Evolutionary conservation across 2,888 invertebrate genomes (phyloP), one percentile per base, ranked within the genome.

Genomic region (Pasiphila rectangulata): DNA sequence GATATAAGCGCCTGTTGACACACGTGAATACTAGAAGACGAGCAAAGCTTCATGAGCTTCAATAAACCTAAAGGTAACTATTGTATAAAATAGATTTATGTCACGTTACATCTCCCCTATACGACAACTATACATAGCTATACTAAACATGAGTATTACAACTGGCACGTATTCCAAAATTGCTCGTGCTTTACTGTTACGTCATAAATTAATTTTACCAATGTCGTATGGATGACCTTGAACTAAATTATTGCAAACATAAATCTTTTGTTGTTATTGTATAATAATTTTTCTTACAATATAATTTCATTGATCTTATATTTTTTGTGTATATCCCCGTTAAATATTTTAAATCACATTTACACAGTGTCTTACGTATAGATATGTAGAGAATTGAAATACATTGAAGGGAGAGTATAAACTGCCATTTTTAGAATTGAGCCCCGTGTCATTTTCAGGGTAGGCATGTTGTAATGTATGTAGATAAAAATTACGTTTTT

Each of bases 81-180:
- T 61, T 61, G 83, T 87, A 86, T 85, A 87, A 86, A 86, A 87
- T 86, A 87, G 82, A 81, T 81, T 77, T 77, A 74, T 81, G 78
- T 43, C 46, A 49, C 49, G 6, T 42, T 38, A 37, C 42, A 20
- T 27, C 41, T 37, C 79, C 48, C 73, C 76, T 84, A 83, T 69
- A 72, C 76, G 76, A 79, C 62, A 67, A 69, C 73, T 79, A 77
- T 79, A 80, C 72, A 76, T 52, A 35, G 10, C 36, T 53, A 56
- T 42, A 45, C 59, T 67, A 64, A 64, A 51, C 49, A 56, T 69
- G 81, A 83, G 83, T 83, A 83, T 83, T 75, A 49, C 40, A 51
- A 47, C 51, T 50, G 51, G 63, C 62, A 64, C 36, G 50, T 59
- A 54, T 47, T 46, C 37, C 42, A 46, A 55, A 9, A 35, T 51